These are phyloP conservation scores for Tokudaia tokunoshimensis DNA, from an alignment of 2,797 vertebrate species.

Conservation along the genomic window DNA sequence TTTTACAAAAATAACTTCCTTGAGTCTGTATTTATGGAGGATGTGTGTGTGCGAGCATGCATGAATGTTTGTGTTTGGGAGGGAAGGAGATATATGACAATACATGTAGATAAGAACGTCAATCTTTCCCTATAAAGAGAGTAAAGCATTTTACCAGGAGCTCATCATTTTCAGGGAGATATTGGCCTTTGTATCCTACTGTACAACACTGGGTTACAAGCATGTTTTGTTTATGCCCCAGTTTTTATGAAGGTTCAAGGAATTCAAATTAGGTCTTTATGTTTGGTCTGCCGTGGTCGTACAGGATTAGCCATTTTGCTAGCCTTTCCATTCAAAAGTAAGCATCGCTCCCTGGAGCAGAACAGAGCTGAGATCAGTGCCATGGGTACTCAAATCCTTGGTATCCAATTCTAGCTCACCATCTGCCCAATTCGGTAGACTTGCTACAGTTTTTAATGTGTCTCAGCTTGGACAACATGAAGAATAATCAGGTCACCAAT, in stretches of 20 bases:
- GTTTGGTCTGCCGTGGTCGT: not conserved
- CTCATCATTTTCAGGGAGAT: not conserved
- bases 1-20: not conserved
- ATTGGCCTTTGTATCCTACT: not conserved
- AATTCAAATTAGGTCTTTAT: not conserved
- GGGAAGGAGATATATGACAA: not conserved
- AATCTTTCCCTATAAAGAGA: not conserved
- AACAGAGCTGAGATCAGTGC: not conserved
- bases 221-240: accelerated
- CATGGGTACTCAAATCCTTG: not conserved
- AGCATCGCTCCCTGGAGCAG: not conserved
- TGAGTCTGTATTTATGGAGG: not conserved
- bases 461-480: not conserved
- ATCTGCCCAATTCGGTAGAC: accelerated
- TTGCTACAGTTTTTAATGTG: not conserved
- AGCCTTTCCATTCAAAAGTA: not conserved
- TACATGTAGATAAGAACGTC: not conserved
- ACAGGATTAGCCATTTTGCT: not conserved
- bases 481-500: not conserved
- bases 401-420: not conserved
- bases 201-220: not conserved
- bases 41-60: not conserved
- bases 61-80: not conserved
- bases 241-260: no score
- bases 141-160: not conserved